Base-by-base conservation (phyloP, 53 echinoderm and acorn worm species). In the Antedon mediterranea region DNA sequence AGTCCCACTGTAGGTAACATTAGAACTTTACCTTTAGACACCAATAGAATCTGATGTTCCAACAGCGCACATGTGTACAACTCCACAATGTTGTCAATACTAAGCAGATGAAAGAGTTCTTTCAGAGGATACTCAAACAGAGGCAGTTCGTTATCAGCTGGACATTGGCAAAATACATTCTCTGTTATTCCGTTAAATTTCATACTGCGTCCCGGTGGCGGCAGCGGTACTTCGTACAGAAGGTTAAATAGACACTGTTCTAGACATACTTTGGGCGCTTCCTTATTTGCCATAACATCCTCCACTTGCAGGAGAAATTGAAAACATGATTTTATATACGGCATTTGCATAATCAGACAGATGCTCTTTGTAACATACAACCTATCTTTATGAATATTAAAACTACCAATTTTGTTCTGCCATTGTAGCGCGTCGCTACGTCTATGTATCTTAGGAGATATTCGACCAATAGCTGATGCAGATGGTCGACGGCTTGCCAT, bases 211-310 rank as follows among this genome's bases (percentile, higher is more conserved):
- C 97, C 90, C 6, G 87, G 87, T 0, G 90, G 92, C 13, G 88
- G 90, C 0, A 88, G 82, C 7, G 92, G 92, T 34, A 97, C 97
- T 72, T 97, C 97, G 31, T 89, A 97, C 32, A 97, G 90, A 43
- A 97, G 85, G 85, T 97, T 97, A 76, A 85, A 90, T 80, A 97
- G 84, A 84, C 86, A 97, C 37, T 86, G 84, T 77, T 97, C 97
- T 28, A 97, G 83, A 4, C 89, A 90, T 6, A 92, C 89, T 0
- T 85, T 78, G 14, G 89, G 86, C 7, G 87, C 79, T 72, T 90
- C 81, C 32, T 43, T 70, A 29, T 86, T 83, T 6, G 80, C 78
- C 26, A 97, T 83, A 3, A 84, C 83, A n/a, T 92, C 90, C 34
- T 86, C 86, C 37, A 97, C 75, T 85, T 87, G 86, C 81, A 87